Base-by-base conservation (phyloP, 2,888 invertebrate species). In the Meliscaeva auricollis region DNA sequence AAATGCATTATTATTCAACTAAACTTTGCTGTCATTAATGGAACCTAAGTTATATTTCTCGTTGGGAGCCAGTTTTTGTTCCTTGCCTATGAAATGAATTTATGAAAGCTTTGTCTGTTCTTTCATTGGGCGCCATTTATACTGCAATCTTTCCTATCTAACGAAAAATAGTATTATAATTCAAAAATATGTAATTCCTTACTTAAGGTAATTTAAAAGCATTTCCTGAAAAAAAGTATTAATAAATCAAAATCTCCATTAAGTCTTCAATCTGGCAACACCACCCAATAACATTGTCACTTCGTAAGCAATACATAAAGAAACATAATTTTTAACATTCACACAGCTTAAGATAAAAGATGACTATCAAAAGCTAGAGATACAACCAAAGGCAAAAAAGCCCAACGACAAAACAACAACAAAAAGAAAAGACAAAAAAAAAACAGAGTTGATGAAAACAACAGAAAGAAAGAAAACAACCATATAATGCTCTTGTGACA, bases 281-380 rank as follows among this genome's bases (percentile, higher is more conserved):
- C 69, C 20, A 46, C 46, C n/a, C 44, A 35, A 38, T 17, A 50
- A 38, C 15, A 32, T 50, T 79, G 64, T 78, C 83, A 64, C 74
- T 72, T 54, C 38, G 35, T 58, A 58, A 83, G 69, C 70, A 84
- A 79, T 64, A 79, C 79, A 79, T 84, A 75, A 70, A 79, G 15
- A 50, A 46, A 84, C 79, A 79, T 79, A 79, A 84, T 79, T 84
- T 72, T 70, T 68, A 75, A 72, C 75, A 75, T 84, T 75, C 68
- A 79, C 75, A 84, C 79, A 84, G 70, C 70, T 84, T 84, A 75
- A 79, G 84, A 84, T 84, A 79, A 79, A 84, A 84, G 79, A 84
- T 79, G 75, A 60, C 58, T 75, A 79, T 84, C 74, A 75, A 75
- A 84, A 75, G 66, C 79, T 48, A 75, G 20, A 79, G 17, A 79